Base-by-base conservation (phyloP, 2,797 vertebrate species). In the Epinephelus malabaricus region DNA sequence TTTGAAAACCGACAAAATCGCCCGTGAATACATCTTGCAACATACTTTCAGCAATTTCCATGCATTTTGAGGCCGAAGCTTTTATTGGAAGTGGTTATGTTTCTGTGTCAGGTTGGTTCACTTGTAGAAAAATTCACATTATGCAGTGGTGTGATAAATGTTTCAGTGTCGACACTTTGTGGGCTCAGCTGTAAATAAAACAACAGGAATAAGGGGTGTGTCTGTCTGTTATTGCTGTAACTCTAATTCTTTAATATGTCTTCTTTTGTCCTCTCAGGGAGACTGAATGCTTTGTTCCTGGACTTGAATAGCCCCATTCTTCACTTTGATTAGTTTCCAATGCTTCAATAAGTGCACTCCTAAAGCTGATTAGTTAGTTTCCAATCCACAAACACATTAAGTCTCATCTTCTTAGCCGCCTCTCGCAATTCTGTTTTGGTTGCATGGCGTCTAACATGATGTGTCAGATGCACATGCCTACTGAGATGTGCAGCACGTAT, bases 321-420 rank as follows among this genome's bases (percentile, higher is more conserved):
- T 86, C 86, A 78, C 75, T 83, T 81, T 90, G 85, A 92, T 91
- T 89, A 83, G 72, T 91, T 92, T 91, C 78, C 84, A 83, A 77
- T 86, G 81, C 69, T 87, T 77, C 83, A 85, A 82, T 82, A 83
- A 85, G 78, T 75, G 78, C 50, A 74, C 68, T 73, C 78, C 21
- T 55, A 82, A 91, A 91, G 86, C 82, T 82, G 81, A 90, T 92
- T 92, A 87, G 82, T 87, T 82, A 45, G 67, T 86, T 90, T 88
- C 60, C 66, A 79, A 87, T 83, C 75, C 63, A 79, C 77, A 89
- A 83, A 89, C 69, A 81, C 73, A 87, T 79, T 78, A 86, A 63
- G 74, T 43, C 66, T 82, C 63, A 70, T 82, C 74, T 66, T 69
- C 58, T 68, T 27, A 78, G 78, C 65, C 38, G 71, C 58, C 51